These are phyloP conservation scores for Bubalus kerabau DNA, from an alignment of 2,113 vertebrate species.

Conservation along the genomic window DNA sequence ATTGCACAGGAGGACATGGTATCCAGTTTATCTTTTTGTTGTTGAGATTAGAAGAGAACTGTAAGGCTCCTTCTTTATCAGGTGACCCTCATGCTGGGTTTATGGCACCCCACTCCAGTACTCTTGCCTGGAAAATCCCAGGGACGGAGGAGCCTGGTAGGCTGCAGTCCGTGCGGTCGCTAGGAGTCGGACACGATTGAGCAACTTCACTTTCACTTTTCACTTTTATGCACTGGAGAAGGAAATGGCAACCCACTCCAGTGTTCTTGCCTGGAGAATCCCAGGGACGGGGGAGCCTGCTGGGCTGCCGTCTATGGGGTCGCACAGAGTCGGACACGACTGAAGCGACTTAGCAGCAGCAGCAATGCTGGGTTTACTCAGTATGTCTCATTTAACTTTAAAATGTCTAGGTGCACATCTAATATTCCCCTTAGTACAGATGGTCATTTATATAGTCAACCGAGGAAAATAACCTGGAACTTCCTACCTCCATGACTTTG, in stretches of 20 bases:
- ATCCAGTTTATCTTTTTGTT: background rate
- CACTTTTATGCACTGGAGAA: too few relatives aligned
- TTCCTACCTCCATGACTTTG: background rate
- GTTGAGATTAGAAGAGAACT: background rate
- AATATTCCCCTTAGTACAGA: background rate
- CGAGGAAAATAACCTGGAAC: background rate
- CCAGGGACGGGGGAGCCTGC: too few relatives aligned
- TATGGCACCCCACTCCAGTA: background rate
- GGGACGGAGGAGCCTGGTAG: too few relatives aligned
- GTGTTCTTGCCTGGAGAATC: too few relatives aligned
- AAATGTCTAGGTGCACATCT: background rate
- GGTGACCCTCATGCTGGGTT: background rate
- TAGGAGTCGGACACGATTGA: too few relatives aligned
- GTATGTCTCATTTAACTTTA: background rate
- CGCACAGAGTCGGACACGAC: too few relatives aligned
- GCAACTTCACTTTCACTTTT: too few relatives aligned
- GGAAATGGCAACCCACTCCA: too few relatives aligned
- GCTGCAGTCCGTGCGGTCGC: too few relatives aligned
- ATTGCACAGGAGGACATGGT: background rate
- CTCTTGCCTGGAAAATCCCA: too few relatives aligned
- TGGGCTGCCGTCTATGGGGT: too few relatives aligned
- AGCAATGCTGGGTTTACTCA: background rate
- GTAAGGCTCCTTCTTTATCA: background rate
- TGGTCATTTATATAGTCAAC: background rate
- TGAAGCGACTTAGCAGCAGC: too few relatives aligned